phyloP scores from a whole-genome alignment of 2,113 vertebrate genomes.

The Pollimyrus isidori region DNA sequence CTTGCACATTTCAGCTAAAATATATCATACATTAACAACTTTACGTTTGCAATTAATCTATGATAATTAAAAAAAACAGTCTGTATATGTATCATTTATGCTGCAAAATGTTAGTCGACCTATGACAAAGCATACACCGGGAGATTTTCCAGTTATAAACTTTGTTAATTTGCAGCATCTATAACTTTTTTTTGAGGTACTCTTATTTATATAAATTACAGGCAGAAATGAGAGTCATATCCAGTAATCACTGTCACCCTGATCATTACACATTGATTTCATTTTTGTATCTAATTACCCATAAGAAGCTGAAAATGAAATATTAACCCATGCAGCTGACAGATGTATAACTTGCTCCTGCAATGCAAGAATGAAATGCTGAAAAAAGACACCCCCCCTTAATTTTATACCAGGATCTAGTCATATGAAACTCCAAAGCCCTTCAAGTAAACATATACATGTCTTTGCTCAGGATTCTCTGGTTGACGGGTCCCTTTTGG shows the following conservation, averaged over 20 bases:
- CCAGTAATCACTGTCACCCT: constrained; percentile 22
- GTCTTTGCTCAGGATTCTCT: not conserved
- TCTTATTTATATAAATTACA: constrained; percentile 9
- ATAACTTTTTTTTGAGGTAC: constrained; percentile 4
- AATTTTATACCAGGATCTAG: constrained; percentile 4
- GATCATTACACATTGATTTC: constrained; percentile 21
- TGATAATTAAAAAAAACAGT: not conserved
- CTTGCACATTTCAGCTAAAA: not conserved
- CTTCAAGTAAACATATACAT: not conserved
- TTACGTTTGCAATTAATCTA: not conserved
- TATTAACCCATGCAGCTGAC: constrained; percentile 18
- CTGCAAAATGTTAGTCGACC: not conserved
- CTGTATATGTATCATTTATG: not conserved
- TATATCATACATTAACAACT: constrained; percentile 4
- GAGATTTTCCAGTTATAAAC: constrained; percentile 1
- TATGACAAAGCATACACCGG: not conserved
- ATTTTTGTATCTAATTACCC: constrained; percentile 26
- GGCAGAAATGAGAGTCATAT: constrained; percentile 4
- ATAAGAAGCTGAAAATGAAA: constrained; percentile 22
- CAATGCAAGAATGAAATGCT: constrained; percentile 1
- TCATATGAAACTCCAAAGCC: not conserved
- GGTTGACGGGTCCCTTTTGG: not conserved
- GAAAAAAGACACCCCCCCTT: not conserved
- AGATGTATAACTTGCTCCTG: not conserved
- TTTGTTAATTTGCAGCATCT: constrained; percentile 10